A percentile compares a stretch with the other conserved stretches of the same genome.
phyloP scores from a whole-genome alignment of 1,140 invertebrate species.

The Dendrolimus kikuchii region DNA sequence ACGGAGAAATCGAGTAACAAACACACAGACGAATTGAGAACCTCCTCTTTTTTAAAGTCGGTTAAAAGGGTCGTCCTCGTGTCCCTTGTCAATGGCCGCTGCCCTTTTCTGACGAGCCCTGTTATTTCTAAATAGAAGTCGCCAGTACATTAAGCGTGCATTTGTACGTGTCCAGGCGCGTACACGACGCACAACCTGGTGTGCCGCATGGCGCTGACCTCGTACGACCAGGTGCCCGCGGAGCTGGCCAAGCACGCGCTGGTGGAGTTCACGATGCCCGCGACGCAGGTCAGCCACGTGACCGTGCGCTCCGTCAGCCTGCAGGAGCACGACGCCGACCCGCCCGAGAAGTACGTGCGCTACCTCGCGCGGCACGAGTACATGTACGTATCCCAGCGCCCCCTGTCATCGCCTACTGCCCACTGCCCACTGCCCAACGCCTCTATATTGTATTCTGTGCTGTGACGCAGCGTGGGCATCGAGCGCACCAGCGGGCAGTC shows the following conservation, averaged over 20 bases:
- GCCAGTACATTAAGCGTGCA: conserved; percentile 81
- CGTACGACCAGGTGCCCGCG: conserved; percentile 97
- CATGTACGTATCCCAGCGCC: conserved; percentile 74
- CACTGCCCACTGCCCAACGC: neutral
- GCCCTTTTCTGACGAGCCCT: too few species aligned
- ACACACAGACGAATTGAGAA: too few species aligned
- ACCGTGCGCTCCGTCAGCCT: conserved; percentile 96
- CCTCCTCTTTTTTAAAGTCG: too few species aligned
- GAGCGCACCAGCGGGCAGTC: conserved; percentile 85
- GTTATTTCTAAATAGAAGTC: conserved; percentile 52
- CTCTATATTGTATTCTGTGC: neutral
- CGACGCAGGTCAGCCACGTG: conserved; percentile 96
- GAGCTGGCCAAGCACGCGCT: conserved; percentile 89
- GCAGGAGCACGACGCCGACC: conserved; percentile 90
- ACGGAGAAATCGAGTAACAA: too few species aligned
- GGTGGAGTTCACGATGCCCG: conserved; percentile 99
- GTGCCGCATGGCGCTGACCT: conserved; percentile 93
- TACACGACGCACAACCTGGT: conserved; percentile 97
- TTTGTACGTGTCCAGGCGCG: conserved; percentile 78
- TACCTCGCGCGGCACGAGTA: conserved; percentile 98
- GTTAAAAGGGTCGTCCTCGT: too few species aligned
- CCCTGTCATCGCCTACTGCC: neutral
- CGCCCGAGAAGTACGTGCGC: conserved; percentile 98
- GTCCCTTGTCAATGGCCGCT: too few species aligned
- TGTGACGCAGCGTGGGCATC: conserved; percentile 81